These are phyloP conservation scores for Cheilosia soror DNA, from an alignment of 2,888 invertebrate genomes.

Conservation along the genomic window DNA sequence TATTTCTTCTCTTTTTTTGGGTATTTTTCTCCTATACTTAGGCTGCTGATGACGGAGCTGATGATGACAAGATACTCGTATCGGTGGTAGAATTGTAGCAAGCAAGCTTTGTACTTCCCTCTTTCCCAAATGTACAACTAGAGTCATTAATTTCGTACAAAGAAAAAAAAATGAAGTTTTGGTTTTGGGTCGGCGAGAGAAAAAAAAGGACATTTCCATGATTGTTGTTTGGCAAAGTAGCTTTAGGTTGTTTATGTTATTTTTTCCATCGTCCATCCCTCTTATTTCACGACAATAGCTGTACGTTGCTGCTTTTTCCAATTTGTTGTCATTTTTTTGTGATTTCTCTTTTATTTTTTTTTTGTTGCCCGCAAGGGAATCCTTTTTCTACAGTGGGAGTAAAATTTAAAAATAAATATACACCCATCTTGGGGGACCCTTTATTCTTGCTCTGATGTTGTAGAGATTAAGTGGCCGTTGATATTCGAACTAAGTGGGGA, in stretches of 20 bases:
- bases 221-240: slow-evolving; percentile 71
- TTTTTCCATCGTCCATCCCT: slow-evolving; percentile 24
- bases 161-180: slow-evolving; percentile 61
- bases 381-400: slow-evolving; percentile 21
- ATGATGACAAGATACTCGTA: slow-evolving; percentile 63
- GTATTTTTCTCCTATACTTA: slow-evolving; percentile 6
- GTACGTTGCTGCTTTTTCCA: slow-evolving; percentile 47
- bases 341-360: neutral
- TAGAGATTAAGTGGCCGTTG: slow-evolving; percentile 64
- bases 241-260: slow-evolving; percentile 54
- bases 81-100: slow-evolving; percentile 32
- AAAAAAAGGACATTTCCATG: slow-evolving; percentile 67
- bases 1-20: neutral
- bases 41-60: slow-evolving; percentile 59
- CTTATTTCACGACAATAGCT: slow-evolving; percentile 44
- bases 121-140: neutral
- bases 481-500: slow-evolving; percentile 54
- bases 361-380: slow-evolving; percentile 10
- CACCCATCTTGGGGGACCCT: slow-evolving; percentile 14
- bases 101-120: slow-evolving; percentile 9
- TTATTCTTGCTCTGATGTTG: slow-evolving; percentile 14
- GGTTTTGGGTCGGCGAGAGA: slow-evolving; percentile 18
- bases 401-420: slow-evolving; percentile 40
- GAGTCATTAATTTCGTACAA: slow-evolving; percentile 68
- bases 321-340: slow-evolving; percentile 45